Evolutionary conservation across 2,797 vertebrate species (phyloP).

Genomic region (Dryobates pubescens): DNA sequence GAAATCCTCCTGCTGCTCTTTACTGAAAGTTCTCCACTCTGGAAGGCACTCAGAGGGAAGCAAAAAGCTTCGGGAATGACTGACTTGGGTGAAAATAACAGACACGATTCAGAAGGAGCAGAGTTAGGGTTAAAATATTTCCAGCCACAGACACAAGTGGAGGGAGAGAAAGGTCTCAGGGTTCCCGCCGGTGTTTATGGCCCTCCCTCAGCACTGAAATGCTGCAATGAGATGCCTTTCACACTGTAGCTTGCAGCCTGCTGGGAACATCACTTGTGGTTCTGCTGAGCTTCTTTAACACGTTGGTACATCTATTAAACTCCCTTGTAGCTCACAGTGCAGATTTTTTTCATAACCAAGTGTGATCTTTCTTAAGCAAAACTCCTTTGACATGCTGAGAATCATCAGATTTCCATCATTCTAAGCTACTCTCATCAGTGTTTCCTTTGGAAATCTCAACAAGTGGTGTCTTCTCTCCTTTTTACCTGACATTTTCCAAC

Average conservation of each 20-base stretch:
- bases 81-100: neutral
- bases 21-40: neutral
- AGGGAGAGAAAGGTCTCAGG: neutral
- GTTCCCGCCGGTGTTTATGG: neutral
- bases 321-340: neutral
- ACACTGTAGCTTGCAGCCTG: neutral
- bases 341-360: neutral
- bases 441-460: neutral
- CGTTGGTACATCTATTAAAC: neutral
- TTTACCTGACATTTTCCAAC: neutral
- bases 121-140: neutral
- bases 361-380: neutral
- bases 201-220: neutral
- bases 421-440: neutral
- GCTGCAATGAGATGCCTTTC: neutral
- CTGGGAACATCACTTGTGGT: neutral
- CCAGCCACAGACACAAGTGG: neutral
- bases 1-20: neutral
- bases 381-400: neutral
- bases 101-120: neutral
- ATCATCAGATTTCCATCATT: neutral
- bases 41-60: neutral
- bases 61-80: neutral
- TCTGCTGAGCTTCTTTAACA: neutral
- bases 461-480: neutral